phyloP scores from a whole-genome alignment of 2,888 invertebrate genomes.

The Xylota sylvarum region DNA sequence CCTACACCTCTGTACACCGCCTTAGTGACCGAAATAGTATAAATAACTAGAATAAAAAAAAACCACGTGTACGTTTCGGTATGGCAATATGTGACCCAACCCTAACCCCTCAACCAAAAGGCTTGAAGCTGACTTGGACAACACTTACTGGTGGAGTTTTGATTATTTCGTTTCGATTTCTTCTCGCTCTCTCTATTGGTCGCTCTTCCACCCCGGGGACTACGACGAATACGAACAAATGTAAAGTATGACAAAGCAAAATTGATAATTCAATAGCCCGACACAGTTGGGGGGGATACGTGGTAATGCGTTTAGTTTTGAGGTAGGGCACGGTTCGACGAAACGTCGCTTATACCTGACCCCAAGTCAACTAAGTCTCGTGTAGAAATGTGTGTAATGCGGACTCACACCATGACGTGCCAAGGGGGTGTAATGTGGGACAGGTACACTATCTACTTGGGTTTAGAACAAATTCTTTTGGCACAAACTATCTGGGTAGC shows the following conservation, averaged over 20 bases:
- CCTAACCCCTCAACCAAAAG: background rate
- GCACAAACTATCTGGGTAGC: slow-evolving; percentile 30
- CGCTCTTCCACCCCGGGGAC: background rate
- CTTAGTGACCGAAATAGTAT: slow-evolving; percentile 58
- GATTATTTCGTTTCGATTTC: background rate
- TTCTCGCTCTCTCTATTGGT: background rate
- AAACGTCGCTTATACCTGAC: slow-evolving; percentile 26
- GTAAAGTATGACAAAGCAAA: slow-evolving; percentile 9
- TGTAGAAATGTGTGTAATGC: background rate
- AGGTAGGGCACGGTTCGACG: slow-evolving; percentile 33
- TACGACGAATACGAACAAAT: background rate
- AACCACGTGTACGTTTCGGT: background rate
- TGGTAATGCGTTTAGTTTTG: slow-evolving; percentile 59
- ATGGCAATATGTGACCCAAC: background rate
- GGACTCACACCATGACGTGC: background rate
- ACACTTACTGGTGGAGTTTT: slow-evolving; percentile 4
- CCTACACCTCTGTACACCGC: slow-evolving; percentile 25
- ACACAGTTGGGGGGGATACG: background rate
- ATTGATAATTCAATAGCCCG: slow-evolving; percentile 19
- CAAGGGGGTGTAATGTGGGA: slow-evolving; percentile 4
- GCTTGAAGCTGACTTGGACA: background rate
- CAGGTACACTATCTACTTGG: slow-evolving; percentile 1
- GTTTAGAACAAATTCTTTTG: slow-evolving; percentile 41
- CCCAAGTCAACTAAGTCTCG: slow-evolving; percentile 20
- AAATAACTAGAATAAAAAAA: background rate